These are phyloP conservation scores for Pyrgus malvae DNA, from an alignment of 2,888 invertebrate genomes.

Conservation along the genomic window DNA sequence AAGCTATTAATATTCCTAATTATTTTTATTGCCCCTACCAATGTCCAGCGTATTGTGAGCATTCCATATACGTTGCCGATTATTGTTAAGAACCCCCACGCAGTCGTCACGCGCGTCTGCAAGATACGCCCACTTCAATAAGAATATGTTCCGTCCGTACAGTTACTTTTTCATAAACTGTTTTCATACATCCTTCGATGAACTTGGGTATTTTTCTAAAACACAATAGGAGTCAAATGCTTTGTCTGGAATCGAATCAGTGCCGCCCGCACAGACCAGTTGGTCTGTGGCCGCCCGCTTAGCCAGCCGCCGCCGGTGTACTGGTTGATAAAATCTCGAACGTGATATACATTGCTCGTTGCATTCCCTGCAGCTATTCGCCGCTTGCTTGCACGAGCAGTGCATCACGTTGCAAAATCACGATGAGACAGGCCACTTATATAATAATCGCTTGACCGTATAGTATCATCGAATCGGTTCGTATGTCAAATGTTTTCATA, in stretches of 20 bases:
- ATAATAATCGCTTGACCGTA: slow-evolving; percentile 10
- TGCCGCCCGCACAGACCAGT: not conserved
- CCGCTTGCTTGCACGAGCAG: slow-evolving; percentile 1
- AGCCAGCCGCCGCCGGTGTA: too few species aligned
- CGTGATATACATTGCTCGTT: not conserved
- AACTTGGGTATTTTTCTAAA: too few species aligned
- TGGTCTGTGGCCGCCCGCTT: too few species aligned
- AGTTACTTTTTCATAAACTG: too few species aligned
- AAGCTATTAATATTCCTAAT: slow-evolving; percentile 25
- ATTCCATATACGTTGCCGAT: slow-evolving; percentile 16
- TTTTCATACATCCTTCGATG: too few species aligned
- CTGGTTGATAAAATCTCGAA: too few species aligned
- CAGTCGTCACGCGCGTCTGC: not conserved
- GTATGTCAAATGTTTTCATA: slow-evolving; percentile 38
- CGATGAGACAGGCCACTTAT: not conserved
- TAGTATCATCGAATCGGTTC: slow-evolving; percentile 27
- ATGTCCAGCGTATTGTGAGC: slow-evolving; percentile 18
- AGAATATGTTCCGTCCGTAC: not conserved
- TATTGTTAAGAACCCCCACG: slow-evolving; percentile 19
- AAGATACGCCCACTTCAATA: not conserved
- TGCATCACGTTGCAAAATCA: slow-evolving; percentile 2
- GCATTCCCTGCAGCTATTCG: not conserved
- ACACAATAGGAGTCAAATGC: not conserved
- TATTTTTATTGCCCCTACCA: slow-evolving; percentile 19
- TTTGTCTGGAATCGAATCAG: not conserved